Base-by-base conservation (phyloP, 53 echinoderm and acorn worm species). In the Luidia sarsii region DNA sequence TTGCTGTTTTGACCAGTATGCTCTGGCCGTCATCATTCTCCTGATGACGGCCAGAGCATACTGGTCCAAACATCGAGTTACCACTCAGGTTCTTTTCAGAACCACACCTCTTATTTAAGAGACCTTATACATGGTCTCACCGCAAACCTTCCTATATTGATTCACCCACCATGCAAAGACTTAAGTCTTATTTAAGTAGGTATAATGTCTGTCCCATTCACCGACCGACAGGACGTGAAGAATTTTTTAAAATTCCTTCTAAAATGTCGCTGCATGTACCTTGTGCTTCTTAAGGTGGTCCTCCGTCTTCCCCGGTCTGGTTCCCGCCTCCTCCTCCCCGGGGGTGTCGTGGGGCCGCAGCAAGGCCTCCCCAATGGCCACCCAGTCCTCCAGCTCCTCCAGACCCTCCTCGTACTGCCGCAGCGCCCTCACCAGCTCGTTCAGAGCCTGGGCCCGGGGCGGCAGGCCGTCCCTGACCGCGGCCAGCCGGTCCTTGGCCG, bases 401-500 rank as follows among this genome's bases (percentile, higher is more conserved):
- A 89, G 52, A 16, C 91, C 94, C 25, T 89, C 81, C 10, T 94
- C 89, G 59, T 82, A 89, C 51, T 80, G 65, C 49, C 82, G 39
- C 53, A 86, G 19, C 7, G 69, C 85, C 48, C 55, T 52, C 13
- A 86, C 38, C 33, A 87, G 64, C 43, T 85, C 65, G 29, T 85
- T 71, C 30, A 88, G 48, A 64, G 72, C 59, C 50, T 87, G 77
- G 4, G 65, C 64, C 46, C 86, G 77, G 6, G 52, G 8, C 4
- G 89, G 89, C 35, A 92, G 75, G 55, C 71, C 79, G 61, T 86
- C 88, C 56, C 88, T 79, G 69, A 89, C 82, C 31, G 51, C 69
- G 8, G 84, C 61, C 20, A 97, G 83, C 9, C 87, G 86, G 48
- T 86, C 83, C 70, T 94, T 97, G 71, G 91, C 60, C 8, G 73